Conservation (phyloP, 2,113 vertebrate genomes). For the Donacobius atricapilla region DNA sequence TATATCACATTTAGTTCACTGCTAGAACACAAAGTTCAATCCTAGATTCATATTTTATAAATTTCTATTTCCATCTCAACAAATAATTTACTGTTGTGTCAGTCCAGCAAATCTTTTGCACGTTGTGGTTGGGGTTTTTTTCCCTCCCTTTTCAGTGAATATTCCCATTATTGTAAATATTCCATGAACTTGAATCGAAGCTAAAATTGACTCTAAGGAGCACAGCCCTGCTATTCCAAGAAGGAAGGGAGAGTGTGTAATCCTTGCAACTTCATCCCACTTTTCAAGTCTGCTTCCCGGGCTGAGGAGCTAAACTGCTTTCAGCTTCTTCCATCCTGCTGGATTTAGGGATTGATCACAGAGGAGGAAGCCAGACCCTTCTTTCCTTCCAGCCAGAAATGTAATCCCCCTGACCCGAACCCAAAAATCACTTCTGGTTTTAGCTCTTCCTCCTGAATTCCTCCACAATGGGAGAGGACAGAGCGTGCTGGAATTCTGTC, state of each 20-base stretch:
- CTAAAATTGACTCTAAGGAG: not conserved
- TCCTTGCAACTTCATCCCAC: not conserved
- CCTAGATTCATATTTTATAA: not conserved
- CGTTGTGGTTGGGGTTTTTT: rapidly evolving
- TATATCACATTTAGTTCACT: not conserved
- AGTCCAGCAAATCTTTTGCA: not conserved
- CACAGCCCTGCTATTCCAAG: not conserved
- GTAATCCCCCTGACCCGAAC: not conserved
- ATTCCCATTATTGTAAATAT: not conserved
- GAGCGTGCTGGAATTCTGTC: rapidly evolving
- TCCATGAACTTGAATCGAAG: not conserved
- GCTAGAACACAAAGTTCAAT: not conserved
- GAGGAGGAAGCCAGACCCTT: not conserved
- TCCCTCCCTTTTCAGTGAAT: not conserved
- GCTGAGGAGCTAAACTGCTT: not conserved
- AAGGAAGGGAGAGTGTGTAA: not conserved
- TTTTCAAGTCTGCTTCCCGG: not conserved
- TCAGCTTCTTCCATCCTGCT: not conserved
- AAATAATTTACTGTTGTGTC: not conserved
- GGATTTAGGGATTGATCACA: not conserved
- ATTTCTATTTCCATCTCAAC: not conserved
- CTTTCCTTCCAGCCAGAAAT: not conserved
- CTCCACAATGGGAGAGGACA: rapidly evolving
- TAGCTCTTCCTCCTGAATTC: not conserved
- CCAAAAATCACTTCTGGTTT: not conserved